Base-by-base conservation (phyloP, 2,797 vertebrate species). In the Sebastes taczanowskii region DNA sequence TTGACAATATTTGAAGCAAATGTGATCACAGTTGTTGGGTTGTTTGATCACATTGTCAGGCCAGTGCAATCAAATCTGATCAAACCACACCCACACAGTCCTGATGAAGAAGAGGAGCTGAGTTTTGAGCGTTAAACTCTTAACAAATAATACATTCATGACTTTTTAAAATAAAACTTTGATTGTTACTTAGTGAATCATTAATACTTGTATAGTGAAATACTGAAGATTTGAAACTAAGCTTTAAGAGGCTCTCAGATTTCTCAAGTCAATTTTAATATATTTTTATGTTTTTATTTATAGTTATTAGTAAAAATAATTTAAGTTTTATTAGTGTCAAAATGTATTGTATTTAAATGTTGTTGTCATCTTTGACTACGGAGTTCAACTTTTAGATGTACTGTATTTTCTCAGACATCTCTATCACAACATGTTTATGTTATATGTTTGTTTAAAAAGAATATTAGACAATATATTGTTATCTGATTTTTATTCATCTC, bases 1-100 rank as follows among this genome's bases (percentile, higher is more conserved):
- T 74, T 25, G 53, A 77, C 25, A 53, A 42, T 61, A 58, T 69
- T 55, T 42, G 55, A 79, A 74, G 42, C 61, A 56, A 79, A 79
- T 71, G 61, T 34, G 56, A 79, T 71, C 30, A 60, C 52, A 63
- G 30, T 71, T 71, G 61, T 65, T 53, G 42, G n/a, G n/a, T 78
- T 75, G 58, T 75, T 71, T 75, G 55, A 67, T 68, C 58, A 76
- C 61, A 29, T 32, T 72, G 3, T 20, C 20, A n/a, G 20, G 53
- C 52, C 27, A 35, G 29, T 38, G 23, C 42, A 59, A 53, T 81
- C 61, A 76, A 60, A 60, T 53, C 38, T 58, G 25, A 63, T 56
- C 49, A 65, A 58, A 64, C 65, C 27, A 38, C 55, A 71, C 60
- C 56, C 27, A 66, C 56, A 20, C 20, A 30, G 49, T 68, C 32